Conservation (phyloP, 2,797 vertebrate species). For the Kryptopterus vitreolus region DNA sequence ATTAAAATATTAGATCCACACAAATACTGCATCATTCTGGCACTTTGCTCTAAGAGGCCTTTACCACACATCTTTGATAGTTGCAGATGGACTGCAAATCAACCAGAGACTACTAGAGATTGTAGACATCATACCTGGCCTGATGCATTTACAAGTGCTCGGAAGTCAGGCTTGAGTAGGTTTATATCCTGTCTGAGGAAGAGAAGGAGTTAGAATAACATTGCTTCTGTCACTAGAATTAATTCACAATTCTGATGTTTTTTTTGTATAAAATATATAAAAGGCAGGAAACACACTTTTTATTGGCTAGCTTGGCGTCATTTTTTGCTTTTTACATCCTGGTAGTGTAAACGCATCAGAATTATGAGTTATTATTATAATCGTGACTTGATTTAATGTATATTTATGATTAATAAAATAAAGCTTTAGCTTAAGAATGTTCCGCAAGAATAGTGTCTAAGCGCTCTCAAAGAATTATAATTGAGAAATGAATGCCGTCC, state of each 20-base stretch:
- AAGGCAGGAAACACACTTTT: too few species aligned
- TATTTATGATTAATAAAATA: neutral
- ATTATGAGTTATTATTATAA: neutral
- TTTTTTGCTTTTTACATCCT: neutral
- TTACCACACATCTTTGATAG: neutral
- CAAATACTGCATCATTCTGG: neutral
- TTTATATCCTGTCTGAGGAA: too few species aligned
- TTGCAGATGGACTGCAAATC: neutral
- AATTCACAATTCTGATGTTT: too few species aligned
- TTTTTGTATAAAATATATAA: too few species aligned
- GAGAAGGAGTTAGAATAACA: too few species aligned
- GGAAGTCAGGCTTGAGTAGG: neutral
- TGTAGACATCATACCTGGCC: neutral
- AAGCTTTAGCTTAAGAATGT: neutral
- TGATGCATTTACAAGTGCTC: neutral
- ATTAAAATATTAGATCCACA: neutral
- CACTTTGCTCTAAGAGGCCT: neutral
- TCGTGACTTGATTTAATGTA: neutral
- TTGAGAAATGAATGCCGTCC: neutral
- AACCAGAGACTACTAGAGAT: neutral
- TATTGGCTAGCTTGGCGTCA: neutral
- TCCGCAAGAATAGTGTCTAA: neutral
- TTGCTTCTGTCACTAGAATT: too few species aligned
- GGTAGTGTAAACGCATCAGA: neutral
- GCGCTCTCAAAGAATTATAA: neutral